These are phyloP conservation scores for Struthio camelus DNA, from an alignment of 2,113 vertebrate species.

Conservation along the genomic window DNA sequence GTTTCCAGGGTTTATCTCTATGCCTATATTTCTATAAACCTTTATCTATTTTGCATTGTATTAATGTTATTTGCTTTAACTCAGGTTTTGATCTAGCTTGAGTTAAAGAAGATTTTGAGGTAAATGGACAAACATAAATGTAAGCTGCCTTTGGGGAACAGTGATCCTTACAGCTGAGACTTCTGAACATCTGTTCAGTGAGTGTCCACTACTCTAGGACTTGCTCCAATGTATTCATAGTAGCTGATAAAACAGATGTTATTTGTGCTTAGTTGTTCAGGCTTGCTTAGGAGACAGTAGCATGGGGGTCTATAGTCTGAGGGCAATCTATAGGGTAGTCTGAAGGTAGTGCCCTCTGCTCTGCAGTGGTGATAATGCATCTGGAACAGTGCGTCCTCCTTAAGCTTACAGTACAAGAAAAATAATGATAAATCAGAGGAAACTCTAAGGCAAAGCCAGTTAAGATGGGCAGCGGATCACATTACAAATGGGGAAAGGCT, in stretches of 20 bases:
- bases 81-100: not conserved
- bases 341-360: not conserved
- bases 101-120: not conserved
- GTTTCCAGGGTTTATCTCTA: not conserved
- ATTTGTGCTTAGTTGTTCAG: not conserved
- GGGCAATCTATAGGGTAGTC: not conserved
- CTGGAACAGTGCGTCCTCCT: not conserved
- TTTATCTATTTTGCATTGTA: not conserved
- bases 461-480: not conserved
- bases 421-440: not conserved
- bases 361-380: not conserved
- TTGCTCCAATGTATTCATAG: not conserved
- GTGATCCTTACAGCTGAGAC: not conserved
- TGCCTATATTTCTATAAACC: not conserved
- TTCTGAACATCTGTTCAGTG: not conserved
- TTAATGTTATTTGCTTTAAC: not conserved
- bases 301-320: not conserved
- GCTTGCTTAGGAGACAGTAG: not conserved
- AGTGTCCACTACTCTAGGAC: not conserved
- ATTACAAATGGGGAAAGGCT: not conserved
- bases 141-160: not conserved
- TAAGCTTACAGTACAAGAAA: not conserved
- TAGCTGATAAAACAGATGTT: not conserved
- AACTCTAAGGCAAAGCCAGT: not conserved
- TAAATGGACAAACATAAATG: not conserved